Conservation (phyloP, 2,888 invertebrate genomes). For the Drosophila quinaria region DNA sequence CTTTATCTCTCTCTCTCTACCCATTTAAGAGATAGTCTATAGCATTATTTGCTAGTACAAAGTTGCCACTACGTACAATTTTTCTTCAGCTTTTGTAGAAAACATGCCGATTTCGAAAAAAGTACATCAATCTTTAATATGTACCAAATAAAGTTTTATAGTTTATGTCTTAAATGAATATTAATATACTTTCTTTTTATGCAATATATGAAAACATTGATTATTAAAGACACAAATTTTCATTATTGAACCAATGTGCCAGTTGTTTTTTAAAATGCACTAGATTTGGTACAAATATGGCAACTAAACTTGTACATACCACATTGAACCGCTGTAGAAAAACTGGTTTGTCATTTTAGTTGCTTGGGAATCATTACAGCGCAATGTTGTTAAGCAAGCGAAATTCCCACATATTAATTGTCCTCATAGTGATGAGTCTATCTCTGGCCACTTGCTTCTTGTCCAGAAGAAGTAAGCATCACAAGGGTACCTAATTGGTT, state of each 20-base stretch:
- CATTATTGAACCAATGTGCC: too few species aligned
- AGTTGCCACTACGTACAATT: neutral
- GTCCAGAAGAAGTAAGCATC: neutral
- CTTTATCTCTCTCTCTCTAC: neutral
- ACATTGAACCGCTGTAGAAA: neutral
- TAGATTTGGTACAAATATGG: neutral
- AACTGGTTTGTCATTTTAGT: conserved; percentile 6
- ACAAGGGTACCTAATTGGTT: too few species aligned
- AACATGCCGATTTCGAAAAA: too few species aligned
- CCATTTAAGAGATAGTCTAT: too few species aligned
- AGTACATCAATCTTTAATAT: too few species aligned
- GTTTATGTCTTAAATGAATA: neutral
- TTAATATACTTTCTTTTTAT: neutral
- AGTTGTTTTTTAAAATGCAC: neutral
- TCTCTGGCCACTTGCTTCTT: neutral
- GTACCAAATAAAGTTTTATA: too few species aligned
- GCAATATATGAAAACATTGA: too few species aligned
- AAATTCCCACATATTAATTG: conserved; percentile 8
- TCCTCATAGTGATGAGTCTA: conserved; percentile 11
- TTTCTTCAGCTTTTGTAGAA: too few species aligned
- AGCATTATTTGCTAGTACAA: neutral
- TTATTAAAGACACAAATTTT: too few species aligned
- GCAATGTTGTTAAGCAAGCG: conserved; percentile 17
- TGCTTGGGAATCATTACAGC: neutral
- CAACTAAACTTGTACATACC: neutral